Base-by-base conservation (phyloP, 2,888 invertebrate genomes). In the Plagiodera versicolora region DNA sequence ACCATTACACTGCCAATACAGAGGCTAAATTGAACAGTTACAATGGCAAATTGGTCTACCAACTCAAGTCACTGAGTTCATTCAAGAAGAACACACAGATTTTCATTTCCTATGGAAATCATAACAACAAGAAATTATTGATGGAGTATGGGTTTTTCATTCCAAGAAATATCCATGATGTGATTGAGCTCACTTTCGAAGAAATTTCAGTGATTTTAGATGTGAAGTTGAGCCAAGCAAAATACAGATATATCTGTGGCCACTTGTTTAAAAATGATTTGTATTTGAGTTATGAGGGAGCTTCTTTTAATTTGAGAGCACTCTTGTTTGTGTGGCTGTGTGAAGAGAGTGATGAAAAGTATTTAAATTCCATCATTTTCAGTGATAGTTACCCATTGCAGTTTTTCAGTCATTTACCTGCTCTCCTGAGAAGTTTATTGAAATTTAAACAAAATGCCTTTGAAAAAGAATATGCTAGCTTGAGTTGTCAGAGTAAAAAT, bases 61-160 rank as follows among this genome's bases (percentile, higher is more conserved):
- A 83, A 73, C 83, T 89, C 32, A 77, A 73, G 60, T 85, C 87
- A 1, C 75, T 80, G 44, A 82, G 77, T 56, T 67, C 77, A 1
- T 88, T 87, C 75, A 79, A 83, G 54, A 84, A 85, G 58, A 86
- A 86, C 76, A 82, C 87, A 35, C 90, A 96, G 82, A 87, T 94
- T 56, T 95, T 92, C 77, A 95, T 96, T 70, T 92, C 90, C 70
- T 96, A 96, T 75, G 96, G 95, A 0, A 83, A 87, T 39, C 90
- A 94, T 75, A 86, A 89, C 70, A 96, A 92, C 81, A 78, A 86
- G 0, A 91, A 90, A 77, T 81, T 96, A n/a, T 85, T 92, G 30
- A 82, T 89, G 0, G 93, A 96, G 72, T 96, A 96, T 82, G 96
- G 96, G 0, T 96, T 96, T 78, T 88, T 86, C 57, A 66, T 76